These are phyloP conservation scores for Jaculus jaculus DNA, from an alignment of 2,113 vertebrate species.

Conservation along the genomic window DNA sequence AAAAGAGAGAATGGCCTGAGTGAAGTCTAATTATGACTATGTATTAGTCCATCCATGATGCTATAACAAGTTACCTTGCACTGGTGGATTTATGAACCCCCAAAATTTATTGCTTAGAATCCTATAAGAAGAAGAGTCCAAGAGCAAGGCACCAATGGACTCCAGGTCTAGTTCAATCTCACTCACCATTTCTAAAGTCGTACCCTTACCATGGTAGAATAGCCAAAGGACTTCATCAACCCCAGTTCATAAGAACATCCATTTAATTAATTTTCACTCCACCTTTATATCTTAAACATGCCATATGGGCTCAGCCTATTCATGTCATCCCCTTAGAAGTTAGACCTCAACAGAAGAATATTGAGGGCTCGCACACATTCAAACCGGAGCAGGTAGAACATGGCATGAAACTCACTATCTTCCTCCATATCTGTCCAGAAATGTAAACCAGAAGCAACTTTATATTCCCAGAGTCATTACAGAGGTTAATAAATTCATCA, in stretches of 20 bases:
- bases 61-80: neutral
- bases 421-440: neutral
- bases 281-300: neutral
- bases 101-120: neutral
- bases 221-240: neutral
- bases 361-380: neutral
- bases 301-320: neutral
- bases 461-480: slow-evolving; percentile 14
- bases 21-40: neutral
- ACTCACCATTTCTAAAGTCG: neutral
- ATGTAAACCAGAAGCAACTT: slow-evolving; percentile 17
- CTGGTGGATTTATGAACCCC: neutral
- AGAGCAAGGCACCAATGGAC: neutral
- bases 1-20: neutral
- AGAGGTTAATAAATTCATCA: slow-evolving; percentile 43
- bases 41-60: neutral
- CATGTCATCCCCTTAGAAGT: neutral
- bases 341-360: neutral
- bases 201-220: neutral
- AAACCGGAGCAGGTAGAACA: neutral
- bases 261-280: neutral
- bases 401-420: neutral
- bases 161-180: neutral
- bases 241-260: neutral
- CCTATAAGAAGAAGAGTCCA: neutral